These are phyloP conservation scores for Oscheius sp. DNA, from an alignment of 2,888 invertebrate species.

Conservation along the genomic window DNA sequence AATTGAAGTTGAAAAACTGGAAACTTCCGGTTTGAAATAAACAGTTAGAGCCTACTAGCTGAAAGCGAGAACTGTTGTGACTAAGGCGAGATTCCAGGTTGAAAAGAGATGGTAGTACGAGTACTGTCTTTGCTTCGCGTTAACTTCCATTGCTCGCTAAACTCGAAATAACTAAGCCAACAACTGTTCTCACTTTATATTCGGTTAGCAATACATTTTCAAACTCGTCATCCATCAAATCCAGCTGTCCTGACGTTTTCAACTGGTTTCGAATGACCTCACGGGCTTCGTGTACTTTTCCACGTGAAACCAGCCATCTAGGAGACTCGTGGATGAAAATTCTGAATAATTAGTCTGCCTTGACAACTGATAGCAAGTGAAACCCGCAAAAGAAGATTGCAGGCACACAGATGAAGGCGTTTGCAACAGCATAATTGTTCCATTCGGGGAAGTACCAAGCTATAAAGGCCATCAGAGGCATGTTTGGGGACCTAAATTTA, in stretches of 20 bases:
- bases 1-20: constrained; percentile 60
- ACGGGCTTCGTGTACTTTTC: constrained; percentile 64
- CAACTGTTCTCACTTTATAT: constrained; percentile 38
- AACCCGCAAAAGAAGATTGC: constrained; percentile 46
- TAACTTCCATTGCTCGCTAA: constrained; percentile 39
- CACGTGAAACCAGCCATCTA: constrained; percentile 51
- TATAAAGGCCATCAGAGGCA: constrained; percentile 61
- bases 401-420: constrained; percentile 46
- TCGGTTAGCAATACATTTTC: constrained; percentile 48
- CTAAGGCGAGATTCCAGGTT: constrained; percentile 41
- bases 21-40: background rate
- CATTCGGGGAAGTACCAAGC: constrained; percentile 45
- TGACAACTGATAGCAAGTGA: background rate
- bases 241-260: constrained; percentile 43
- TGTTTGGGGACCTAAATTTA: constrained; percentile 63
- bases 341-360: constrained; percentile 27
- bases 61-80: constrained; percentile 47
- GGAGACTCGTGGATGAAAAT: constrained; percentile 57
- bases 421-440: constrained; percentile 39
- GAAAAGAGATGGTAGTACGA: constrained; percentile 51
- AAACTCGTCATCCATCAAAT: constrained; percentile 48
- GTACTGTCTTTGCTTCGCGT: constrained; percentile 45
- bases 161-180: background rate
- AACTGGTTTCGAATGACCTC: constrained; percentile 43
- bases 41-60: constrained; percentile 43